Percentiles rank a stretch among this genome's conserved stretches.
phyloP scores from a whole-genome alignment of 2,888 invertebrate genomes.

The Amphiduros pacificus region DNA sequence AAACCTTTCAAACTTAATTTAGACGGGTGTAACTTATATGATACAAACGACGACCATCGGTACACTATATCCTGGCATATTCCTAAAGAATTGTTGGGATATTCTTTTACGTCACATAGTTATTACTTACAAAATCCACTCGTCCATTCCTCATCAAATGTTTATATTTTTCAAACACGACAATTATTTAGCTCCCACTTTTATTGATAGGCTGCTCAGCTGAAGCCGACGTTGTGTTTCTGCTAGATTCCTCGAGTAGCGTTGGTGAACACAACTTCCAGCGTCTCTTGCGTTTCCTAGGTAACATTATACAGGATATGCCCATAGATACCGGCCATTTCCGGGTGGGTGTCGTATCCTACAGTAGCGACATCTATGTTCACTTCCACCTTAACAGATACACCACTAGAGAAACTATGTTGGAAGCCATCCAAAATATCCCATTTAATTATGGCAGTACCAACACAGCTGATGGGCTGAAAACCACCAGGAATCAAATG shows the following conservation, averaged over 20 bases:
- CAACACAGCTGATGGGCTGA: constrained; percentile 23
- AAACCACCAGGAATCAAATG: constrained; percentile 18
- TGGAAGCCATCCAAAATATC: constrained; percentile 14
- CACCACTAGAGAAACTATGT: constrained; percentile 9
- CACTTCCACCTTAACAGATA: constrained; percentile 20
- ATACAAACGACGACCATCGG: too few relatives aligned
- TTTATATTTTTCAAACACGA: too few relatives aligned
- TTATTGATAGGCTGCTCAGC: constrained; percentile 23
- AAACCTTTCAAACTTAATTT: too few relatives aligned
- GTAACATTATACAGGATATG: constrained; percentile 21
- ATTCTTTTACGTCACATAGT: too few relatives aligned
- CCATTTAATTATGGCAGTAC: constrained; percentile 24
- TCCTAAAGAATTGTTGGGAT: too few relatives aligned
- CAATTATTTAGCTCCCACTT: too few relatives aligned
- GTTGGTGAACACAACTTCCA: constrained; percentile 25
- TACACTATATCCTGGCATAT: too few relatives aligned
- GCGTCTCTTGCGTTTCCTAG: constrained; percentile 18
- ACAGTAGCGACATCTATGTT: constrained; percentile 17
- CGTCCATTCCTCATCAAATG: too few relatives aligned
- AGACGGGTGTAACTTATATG: too few relatives aligned
- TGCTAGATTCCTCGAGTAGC: constrained; percentile 29
- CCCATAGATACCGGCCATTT: constrained; percentile 24
- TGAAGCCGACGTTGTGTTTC: constrained; percentile 24
- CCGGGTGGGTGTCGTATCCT: constrained; percentile 25
- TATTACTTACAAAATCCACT: too few relatives aligned